These are phyloP conservation scores for Ditula angustiorana DNA, from an alignment of 2,888 invertebrate genomes.

Conservation along the genomic window DNA sequence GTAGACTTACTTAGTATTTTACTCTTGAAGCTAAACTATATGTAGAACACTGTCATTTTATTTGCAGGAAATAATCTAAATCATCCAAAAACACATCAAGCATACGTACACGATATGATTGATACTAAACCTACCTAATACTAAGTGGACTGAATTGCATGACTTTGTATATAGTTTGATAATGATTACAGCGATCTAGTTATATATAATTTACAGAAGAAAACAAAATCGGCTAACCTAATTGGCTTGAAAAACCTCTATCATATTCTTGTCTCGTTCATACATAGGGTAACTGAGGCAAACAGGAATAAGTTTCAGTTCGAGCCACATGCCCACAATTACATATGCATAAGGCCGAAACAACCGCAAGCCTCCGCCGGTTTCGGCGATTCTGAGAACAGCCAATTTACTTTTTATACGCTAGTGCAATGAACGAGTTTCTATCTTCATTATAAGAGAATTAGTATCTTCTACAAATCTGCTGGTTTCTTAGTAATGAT, in stretches of 20 bases:
- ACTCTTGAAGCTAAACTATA: no score
- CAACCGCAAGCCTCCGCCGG: constrained; percentile 12
- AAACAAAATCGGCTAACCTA: not conserved
- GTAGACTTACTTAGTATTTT: no score
- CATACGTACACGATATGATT: no score
- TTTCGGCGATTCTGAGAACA: constrained; percentile 9
- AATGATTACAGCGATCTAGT: not conserved
- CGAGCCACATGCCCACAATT: not conserved
- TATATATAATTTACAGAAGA: not conserved
- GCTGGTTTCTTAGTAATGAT: constrained; percentile 14
- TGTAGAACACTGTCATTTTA: no score
- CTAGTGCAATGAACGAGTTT: constrained; percentile 17
- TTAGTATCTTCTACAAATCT: constrained; percentile 13
- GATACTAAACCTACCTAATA: no score
- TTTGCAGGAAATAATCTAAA: no score
- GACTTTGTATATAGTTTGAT: not conserved
- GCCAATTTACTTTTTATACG: constrained; percentile 23
- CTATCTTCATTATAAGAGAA: constrained; percentile 13
- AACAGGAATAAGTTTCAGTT: not conserved
- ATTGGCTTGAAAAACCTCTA: not conserved
- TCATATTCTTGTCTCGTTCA: not conserved
- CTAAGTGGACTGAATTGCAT: not conserved
- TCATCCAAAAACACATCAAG: no score
- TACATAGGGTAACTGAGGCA: not conserved
- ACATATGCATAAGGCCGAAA: constrained; percentile 15